These are phyloP conservation scores for Rhagophthalmus giganteus DNA, from an alignment of 2,888 invertebrate species.

Conservation along the genomic window DNA sequence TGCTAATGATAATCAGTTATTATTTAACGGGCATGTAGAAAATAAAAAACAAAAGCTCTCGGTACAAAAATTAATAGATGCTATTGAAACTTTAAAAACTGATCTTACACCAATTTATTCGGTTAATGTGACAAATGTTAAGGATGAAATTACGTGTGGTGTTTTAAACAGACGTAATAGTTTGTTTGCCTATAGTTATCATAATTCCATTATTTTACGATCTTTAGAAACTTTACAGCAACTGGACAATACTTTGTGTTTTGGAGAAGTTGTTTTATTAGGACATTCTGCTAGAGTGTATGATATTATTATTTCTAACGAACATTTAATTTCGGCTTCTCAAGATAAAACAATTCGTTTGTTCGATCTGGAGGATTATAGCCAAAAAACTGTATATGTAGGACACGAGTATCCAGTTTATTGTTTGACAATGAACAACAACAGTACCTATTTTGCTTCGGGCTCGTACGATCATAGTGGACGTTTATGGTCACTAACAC, in stretches of 20 bases:
- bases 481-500: conserved; percentile 72
- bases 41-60: conserved; percentile 1
- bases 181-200: conserved; percentile 46
- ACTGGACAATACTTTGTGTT: conserved; percentile 33
- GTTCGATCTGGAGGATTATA: conserved; percentile 44
- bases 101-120: conserved; percentile 42
- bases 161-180: conserved; percentile 44
- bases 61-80: conserved; percentile 40
- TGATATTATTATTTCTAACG: conserved; percentile 43
- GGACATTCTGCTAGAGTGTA: conserved; percentile 48
- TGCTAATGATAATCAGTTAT: background rate
- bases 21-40: conserved; percentile 18
- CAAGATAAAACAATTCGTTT: conserved; percentile 48
- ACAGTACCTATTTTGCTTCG: conserved; percentile 73
- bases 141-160: conserved; percentile 47
- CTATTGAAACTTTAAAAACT: conserved; percentile 40
- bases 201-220: conserved; percentile 43
- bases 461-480: conserved; percentile 82
- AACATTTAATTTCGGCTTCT: conserved; percentile 46
- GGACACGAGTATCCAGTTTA: conserved; percentile 91
- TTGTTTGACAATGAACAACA: conserved; percentile 74
- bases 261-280: conserved; percentile 39
- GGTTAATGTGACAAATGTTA: conserved; percentile 42
- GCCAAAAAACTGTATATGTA: conserved; percentile 53
- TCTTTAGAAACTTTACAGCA: conserved; percentile 42